A percentile compares a stretch with the other conserved stretches of the same genome.
Evolutionary conservation across 2,888 invertebrate genomes (phyloP).

Genomic region (Electrophaes corylata): DNA sequence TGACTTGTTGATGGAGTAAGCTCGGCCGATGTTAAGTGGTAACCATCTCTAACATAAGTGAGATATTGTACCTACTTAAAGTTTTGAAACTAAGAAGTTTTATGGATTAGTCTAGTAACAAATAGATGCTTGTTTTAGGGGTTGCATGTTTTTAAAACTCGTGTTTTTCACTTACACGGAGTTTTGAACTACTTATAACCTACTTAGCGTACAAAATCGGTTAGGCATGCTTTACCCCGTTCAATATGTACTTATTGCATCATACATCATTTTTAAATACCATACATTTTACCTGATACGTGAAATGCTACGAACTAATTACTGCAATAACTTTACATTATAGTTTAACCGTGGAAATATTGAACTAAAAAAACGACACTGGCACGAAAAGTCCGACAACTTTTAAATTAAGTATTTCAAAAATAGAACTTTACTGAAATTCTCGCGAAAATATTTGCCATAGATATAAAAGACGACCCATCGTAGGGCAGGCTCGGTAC

Average conservation of each 20-base stretch:
- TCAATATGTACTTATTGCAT: conserved; percentile 1
- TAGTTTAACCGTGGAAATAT: neutral
- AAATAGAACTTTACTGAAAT: conserved; percentile 12
- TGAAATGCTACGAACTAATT: neutral
- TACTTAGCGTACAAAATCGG: neutral
- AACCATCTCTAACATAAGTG: no score
- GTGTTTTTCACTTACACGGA: no score
- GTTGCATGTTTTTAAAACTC: no score
- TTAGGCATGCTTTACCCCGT: neutral
- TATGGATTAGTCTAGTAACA: no score
- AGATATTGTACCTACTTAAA: no score
- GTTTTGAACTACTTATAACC: no score
- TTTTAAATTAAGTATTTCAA: neutral
- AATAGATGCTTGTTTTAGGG: no score
- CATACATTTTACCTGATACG: neutral
- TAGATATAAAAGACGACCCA: conserved; percentile 37
- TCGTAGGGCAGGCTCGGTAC: conserved; percentile 41
- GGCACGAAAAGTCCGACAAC: neutral
- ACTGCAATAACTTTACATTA: neutral
- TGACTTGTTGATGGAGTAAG: no score
- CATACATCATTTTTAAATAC: conserved; percentile 14
- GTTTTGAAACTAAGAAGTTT: no score
- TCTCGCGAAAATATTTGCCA: conserved; percentile 17
- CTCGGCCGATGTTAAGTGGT: no score
- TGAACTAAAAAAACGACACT: neutral